Evolutionary conservation across 2,888 invertebrate genomes (phyloP).

Genomic region (Nasonia oneida): DNA sequence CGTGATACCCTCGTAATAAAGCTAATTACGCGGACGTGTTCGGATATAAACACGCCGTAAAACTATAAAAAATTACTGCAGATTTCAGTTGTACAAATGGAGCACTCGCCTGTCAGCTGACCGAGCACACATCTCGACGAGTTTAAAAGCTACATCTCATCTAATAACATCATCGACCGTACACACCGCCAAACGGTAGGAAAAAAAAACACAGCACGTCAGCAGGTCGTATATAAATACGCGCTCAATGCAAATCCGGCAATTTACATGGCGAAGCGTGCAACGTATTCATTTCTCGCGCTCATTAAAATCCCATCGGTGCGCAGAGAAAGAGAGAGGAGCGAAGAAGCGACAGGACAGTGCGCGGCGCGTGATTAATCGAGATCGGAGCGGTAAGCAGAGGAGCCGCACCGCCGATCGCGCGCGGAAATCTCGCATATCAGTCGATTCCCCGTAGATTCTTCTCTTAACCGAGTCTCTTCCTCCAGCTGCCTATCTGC

Average conservation of each 20-base stretch:
- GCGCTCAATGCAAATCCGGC: constrained; percentile 57
- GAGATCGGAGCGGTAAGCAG: constrained; percentile 41
- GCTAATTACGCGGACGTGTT: constrained; percentile 18
- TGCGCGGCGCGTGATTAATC: constrained; percentile 59
- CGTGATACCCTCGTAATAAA: constrained; percentile 35
- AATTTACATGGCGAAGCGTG: constrained; percentile 62
- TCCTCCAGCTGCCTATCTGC: constrained; percentile 24
- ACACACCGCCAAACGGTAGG: neutral
- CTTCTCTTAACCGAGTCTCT: constrained; percentile 4
- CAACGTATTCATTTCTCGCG: constrained; percentile 61
- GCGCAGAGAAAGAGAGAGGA: constrained; percentile 7
- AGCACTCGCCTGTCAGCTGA: neutral
- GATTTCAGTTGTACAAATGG: no score
- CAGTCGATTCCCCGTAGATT: constrained; percentile 46
- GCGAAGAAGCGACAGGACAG: constrained; percentile 55
- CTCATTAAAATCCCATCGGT: constrained; percentile 63
- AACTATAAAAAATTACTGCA: no score
- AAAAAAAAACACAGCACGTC: neutral
- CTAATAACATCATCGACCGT: constrained; percentile 10
- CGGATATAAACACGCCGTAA: neutral
- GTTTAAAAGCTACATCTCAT: no score
- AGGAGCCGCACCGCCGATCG: constrained; percentile 27
- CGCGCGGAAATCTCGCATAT: constrained; percentile 46
- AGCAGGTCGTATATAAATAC: neutral
- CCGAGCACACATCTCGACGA: no score